These are phyloP conservation scores for Eublepharis macularius DNA, from an alignment of 2,113 vertebrate species.

Conservation along the genomic window DNA sequence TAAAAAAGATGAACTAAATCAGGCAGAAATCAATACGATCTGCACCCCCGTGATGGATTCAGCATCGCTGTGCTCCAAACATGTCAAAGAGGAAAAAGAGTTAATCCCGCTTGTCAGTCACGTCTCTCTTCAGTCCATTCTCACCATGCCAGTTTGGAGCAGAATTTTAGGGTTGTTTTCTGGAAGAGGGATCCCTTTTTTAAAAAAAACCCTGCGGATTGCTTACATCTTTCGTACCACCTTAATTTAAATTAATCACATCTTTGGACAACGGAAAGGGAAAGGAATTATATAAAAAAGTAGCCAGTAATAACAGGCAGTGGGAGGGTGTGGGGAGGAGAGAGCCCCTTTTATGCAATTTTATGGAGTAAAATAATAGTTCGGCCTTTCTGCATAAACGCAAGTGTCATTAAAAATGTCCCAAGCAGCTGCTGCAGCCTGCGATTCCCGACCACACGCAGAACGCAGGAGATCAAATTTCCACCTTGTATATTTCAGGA, in stretches of 20 bases:
- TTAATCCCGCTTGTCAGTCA: constrained; percentile 24
- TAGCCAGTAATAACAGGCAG: not conserved
- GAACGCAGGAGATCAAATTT: constrained; percentile 63
- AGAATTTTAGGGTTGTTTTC: not conserved
- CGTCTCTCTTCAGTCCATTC: not conserved
- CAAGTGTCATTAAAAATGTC: constrained; percentile 60
- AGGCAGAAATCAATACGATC: no score
- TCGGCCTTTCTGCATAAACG: constrained; percentile 60
- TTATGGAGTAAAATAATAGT: constrained; percentile 69
- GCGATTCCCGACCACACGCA: constrained; percentile 72
- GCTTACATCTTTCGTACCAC: not conserved
- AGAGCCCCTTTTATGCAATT: constrained; percentile 39
- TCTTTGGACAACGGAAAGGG: constrained; percentile 10
- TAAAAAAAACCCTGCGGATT: not conserved
- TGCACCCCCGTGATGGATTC: not conserved
- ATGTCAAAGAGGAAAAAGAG: not conserved
- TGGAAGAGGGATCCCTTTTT: no score
- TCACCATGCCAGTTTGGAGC: not conserved
- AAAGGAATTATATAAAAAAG: constrained; percentile 23
- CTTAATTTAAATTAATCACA: not conserved
- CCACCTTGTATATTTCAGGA: constrained; percentile 53
- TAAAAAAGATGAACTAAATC: no score
- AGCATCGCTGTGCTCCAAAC: not conserved
- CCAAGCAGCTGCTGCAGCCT: constrained; percentile 63
- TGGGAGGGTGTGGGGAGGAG: constrained; percentile 7